Evolutionary conservation across 1,140 invertebrate genomes (phyloP), one percentile per base, ranked within the genome.

Genomic region (Diachasmimorpha longicaudata): DNA sequence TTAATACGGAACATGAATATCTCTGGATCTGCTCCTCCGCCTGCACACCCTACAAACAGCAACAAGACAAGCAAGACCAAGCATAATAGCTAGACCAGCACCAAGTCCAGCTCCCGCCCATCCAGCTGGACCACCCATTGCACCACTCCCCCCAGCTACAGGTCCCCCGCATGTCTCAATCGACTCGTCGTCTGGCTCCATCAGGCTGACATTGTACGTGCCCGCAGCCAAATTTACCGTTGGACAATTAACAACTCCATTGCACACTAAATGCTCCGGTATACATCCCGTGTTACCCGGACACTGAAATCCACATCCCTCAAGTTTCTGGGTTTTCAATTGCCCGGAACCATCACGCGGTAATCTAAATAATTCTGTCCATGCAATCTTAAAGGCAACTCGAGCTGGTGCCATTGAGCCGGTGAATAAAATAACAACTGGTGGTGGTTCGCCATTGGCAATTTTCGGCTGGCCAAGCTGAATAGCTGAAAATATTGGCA

Each of bases 341-440:
- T 92, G 93, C 0, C 95, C 95, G 77, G 95, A 94, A 10, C 92
- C 91, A 84, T 96, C 96, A 72, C 95, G 91, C 0, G 95, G 95
- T 76, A 96, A 87, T 84, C 96, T 95, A 82, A 93, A 96, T n/a
- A 97, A 88, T 81, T 96, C 95, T 3, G 95, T 96, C 95, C 95
- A 97, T 3, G 94, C 94, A 31, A 97, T 93, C 85, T 95, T 95
- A 82, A 97, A 96, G 0, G 94, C 93, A 0, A 95, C 93, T 72
- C 94, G 89, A 0, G 94, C 93, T 0, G 95, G 94, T 0, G 95
- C 94, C 46, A 93, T 93, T 14, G 93, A 91, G 0, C 94, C 93
- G 0, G 93, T 93, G 66, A 94, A 93, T 72, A 93, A 91, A 13
- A 93, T 91, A 70, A 90, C 89, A 10, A 93, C 91, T 0, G 91